Percentiles rank a stretch among this genome's conserved stretches.
phyloP scores from a whole-genome alignment of 37 sponge, comb jelly and placozoan genomes.

The Tethya wilhelma region DNA sequence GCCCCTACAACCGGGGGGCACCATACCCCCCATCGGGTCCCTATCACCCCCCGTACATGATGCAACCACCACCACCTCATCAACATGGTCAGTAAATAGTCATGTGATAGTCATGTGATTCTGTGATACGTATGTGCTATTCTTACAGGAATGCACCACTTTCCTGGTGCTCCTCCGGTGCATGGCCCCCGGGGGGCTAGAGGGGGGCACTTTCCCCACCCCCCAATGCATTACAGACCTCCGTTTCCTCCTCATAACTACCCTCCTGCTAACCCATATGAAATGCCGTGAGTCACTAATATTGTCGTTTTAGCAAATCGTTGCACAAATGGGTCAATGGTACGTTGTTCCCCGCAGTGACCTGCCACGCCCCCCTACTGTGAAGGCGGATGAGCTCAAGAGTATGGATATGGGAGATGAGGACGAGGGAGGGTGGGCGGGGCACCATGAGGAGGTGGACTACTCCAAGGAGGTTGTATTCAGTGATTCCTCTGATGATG shows the following conservation, averaged over 20 bases:
- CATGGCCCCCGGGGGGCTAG: slow-evolving; percentile 8
- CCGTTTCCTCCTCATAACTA: slow-evolving; percentile 9
- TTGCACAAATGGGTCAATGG: too few species aligned
- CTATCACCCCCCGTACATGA: slow-evolving; percentile 16
- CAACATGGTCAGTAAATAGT: slow-evolving; percentile 21
- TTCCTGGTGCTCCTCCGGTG: slow-evolving; percentile 17
- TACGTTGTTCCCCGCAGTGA: too few species aligned
- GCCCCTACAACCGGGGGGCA: background rate
- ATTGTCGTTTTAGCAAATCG: too few species aligned
- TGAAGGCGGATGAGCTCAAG: slow-evolving; percentile 68
- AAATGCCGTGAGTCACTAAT: slow-evolving; percentile 23
- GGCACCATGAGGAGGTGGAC: slow-evolving; percentile 88
- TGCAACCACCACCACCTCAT: slow-evolving; percentile 14
- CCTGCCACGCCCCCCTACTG: slow-evolving; percentile 38
- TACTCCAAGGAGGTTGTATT: slow-evolving; percentile 83
- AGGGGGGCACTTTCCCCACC: slow-evolving; percentile 9
- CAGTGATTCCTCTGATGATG: slow-evolving; percentile 79
- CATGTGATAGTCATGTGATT: background rate
- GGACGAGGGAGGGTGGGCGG: slow-evolving; percentile 89
- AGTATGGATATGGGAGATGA: slow-evolving; percentile 76
- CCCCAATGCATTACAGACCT: slow-evolving; percentile 29
- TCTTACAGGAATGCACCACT: slow-evolving; percentile 40
- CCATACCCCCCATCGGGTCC: slow-evolving; percentile 21
- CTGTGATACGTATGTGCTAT: too few species aligned
- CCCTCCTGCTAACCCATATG: slow-evolving; percentile 35